Base-by-base conservation (phyloP, 2,888 invertebrate genomes). In the Sialis fuliginosa region DNA sequence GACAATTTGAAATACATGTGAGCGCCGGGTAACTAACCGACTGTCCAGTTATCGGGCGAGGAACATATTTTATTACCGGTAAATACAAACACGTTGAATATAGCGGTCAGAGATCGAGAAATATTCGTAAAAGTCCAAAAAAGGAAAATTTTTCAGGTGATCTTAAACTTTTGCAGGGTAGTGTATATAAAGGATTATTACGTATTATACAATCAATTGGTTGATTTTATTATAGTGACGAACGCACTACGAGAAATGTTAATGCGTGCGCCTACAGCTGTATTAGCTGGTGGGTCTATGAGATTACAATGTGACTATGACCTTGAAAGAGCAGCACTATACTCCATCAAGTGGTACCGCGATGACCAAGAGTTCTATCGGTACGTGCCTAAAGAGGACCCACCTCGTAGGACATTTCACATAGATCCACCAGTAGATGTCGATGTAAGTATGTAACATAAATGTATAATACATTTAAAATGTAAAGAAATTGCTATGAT, bases 281-380 rank as follows among this genome's bases (percentile, higher is more conserved):
- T 62, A 34, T 50, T 55, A 30, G 56, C 56, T 9, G 62, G 63
- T 8, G 56, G 58, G 40, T 51, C 57, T 44, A 60, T 62, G 39
- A 55, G 55, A 42, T 55, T 65, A 45, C 50, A 56, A 32, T 65
- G 65, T 52, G 56, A 61, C 48, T 65, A 63, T 54, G 62, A 63
- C 53, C 55, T 65, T 51, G 64, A 64, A 48, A 42, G 47, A 9
- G 42, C 47, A 8, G 35, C 47, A 31, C 35, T 47, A 6, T 47
- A 47, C 31, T 47, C 47, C 12, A 47, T 47, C 34, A 47, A 47
- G 34, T 47, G 47, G 47, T 47, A 47, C 37, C 47, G 40, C 3
- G 47, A 42, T n/a, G 47, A 47, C 12, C 42, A 47, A 42, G 47
- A 47, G 37, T 47, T 47, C 22, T 47, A 42, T 33, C 47, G 47